Percentiles rank a stretch among this genome's conserved stretches.
Evolutionary conservation across 2,888 invertebrate species (phyloP).

Genomic region (Cerceris ruficornis): DNA sequence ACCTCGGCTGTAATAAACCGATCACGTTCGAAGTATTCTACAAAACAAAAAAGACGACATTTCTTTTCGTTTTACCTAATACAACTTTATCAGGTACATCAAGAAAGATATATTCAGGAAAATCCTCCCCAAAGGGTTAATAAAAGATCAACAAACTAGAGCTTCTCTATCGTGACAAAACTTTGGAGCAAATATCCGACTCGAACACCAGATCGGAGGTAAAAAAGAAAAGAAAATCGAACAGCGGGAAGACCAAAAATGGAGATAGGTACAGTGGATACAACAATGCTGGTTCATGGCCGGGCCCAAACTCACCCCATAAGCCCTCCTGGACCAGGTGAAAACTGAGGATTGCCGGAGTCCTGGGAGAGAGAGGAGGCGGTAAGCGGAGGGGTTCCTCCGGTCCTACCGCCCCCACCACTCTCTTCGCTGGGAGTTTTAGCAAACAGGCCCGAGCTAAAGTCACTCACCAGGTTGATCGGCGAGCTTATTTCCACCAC

Average conservation of each 20-base stretch:
- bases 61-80: too few species aligned
- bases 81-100: too few species aligned
- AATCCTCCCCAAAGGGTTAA: not conserved
- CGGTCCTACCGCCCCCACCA: conserved; percentile 85
- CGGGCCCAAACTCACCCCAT: conserved; percentile 80
- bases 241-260: conserved; percentile 27
- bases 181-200: not conserved
- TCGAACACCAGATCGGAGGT: conserved; percentile 8
- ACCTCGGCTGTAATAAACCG: too few species aligned
- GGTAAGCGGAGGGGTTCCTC: conserved; percentile 86
- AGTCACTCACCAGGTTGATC: conserved; percentile 96
- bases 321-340: conserved; percentile 78
- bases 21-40: not conserved
- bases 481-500: conserved; percentile 87
- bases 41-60: not conserved
- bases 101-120: too few species aligned
- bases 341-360: conserved; percentile 79
- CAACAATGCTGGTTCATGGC: conserved; percentile 64
- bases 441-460: conserved; percentile 96
- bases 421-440: conserved; percentile 96
- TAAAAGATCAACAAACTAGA: not conserved
- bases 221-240: conserved; percentile 2
- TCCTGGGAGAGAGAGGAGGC: conserved; percentile 82
- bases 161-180: not conserved
- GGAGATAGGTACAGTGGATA: conserved; percentile 51